Conservation (phyloP, 2,888 invertebrate genomes). For the Synanthedon vespiformis region DNA sequence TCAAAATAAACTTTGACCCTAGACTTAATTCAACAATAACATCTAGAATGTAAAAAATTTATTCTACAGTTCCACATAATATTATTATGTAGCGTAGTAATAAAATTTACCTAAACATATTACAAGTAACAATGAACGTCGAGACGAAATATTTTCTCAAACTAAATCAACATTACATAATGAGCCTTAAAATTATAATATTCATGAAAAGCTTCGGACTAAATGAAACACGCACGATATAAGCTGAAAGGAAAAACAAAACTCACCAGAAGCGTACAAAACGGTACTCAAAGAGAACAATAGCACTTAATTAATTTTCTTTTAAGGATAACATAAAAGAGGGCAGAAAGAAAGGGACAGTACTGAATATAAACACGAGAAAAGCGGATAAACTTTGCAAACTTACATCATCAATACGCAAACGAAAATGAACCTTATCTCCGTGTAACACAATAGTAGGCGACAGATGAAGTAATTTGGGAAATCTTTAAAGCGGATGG, state of each 20-base stretch:
- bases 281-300: conserved; percentile 39
- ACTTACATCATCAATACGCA: conserved; percentile 17
- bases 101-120: no score
- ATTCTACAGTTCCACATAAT: no score
- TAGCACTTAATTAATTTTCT: conserved; percentile 60
- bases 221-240: conserved; percentile 2
- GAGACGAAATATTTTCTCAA: no score
- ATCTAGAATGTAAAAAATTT: no score
- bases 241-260: conserved; percentile 11
- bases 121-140: no score
- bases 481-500: conserved; percentile 7
- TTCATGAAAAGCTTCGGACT: not conserved
- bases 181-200: not conserved
- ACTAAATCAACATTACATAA: no score
- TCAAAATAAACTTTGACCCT: no score
- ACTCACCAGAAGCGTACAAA: conserved; percentile 31
- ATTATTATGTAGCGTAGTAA: no score
- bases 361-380: conserved; percentile 32
- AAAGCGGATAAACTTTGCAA: conserved; percentile 41
- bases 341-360: conserved; percentile 33
- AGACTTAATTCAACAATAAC: no score
- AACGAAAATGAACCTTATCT: conserved; percentile 12
- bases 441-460: conserved; percentile 2
- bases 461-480: conserved; percentile 5
- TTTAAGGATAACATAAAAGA: conserved; percentile 42